A percentile compares a stretch with the other conserved stretches of the same genome.
phyloP scores from a whole-genome alignment of 2,797 vertebrate species.

The Valencia hispanica region DNA sequence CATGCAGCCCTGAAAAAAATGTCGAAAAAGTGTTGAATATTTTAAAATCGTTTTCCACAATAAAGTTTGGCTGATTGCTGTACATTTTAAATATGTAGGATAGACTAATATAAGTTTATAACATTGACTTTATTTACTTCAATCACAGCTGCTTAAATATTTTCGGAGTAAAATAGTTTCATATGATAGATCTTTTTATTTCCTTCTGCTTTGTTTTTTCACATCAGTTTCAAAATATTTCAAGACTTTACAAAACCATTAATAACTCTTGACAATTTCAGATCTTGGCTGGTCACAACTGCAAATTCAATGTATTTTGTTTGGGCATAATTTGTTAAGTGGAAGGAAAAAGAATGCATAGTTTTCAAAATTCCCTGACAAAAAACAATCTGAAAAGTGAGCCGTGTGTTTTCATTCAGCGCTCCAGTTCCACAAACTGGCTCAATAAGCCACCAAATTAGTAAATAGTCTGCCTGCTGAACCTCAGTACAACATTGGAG shows the following conservation, averaged over 20 bases:
- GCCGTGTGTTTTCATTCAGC: not conserved
- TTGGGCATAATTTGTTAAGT: not conserved
- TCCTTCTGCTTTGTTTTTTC: not conserved
- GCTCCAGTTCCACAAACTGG: not conserved
- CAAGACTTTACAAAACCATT: not conserved
- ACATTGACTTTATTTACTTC: not conserved
- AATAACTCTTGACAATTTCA: too few relatives aligned
- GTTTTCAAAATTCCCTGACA: not conserved
- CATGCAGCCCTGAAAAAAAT: too few relatives aligned
- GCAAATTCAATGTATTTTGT: too few relatives aligned
- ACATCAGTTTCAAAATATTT: not conserved
- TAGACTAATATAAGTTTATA: not conserved
- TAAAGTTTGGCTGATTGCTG: not conserved
- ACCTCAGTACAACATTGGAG: not conserved
- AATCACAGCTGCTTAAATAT: not conserved
- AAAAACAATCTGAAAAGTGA: not conserved
- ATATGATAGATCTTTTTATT: not conserved
- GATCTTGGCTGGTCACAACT: not conserved
- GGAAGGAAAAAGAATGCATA: not conserved
- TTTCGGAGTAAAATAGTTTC: not conserved
- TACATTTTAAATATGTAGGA: not conserved
- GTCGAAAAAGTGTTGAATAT: not conserved
- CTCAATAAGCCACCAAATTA: too few relatives aligned
- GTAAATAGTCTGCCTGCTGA: too few relatives aligned
- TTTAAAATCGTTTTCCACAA: not conserved